Evolutionary conservation across 2,797 vertebrate species (phyloP), one percentile per base, ranked within the genome.

Genomic region (Spheniscus humboldti): DNA sequence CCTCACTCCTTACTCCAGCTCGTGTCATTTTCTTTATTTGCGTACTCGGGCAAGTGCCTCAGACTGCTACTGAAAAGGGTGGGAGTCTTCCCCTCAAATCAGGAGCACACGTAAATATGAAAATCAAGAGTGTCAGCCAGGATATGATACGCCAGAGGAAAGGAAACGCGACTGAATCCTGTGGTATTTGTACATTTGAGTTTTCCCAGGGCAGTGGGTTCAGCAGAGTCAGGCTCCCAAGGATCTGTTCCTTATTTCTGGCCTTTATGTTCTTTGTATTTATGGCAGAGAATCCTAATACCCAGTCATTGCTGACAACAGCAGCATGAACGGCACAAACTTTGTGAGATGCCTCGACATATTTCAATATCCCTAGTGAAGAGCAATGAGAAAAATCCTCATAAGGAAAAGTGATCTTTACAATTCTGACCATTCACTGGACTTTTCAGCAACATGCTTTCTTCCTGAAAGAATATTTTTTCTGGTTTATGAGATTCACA

Each of bases 91-190:
- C 13, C 10, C 28, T 67, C 28, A 27, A 15, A 17, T 45, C 24
- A 72, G 24, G 23, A n/a, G 39, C 8, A 18, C 0, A 0, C 0
- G 1, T 28, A 33, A 77, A 39, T 13, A 11, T 13, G 28, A 56
- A 72, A 62, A 50, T 72, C 24, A n/a, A 31, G 52, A 39, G 3
- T 50, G 28, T 55, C 24, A 64, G 10, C 5, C 9, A 55, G 8
- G 7, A 19, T 37, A 25, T 27, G 19, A 28, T 20, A 20, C 22
- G 27, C 6, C 23, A 67, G n/a, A 71, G 30, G 37, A 43, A 77
- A 62, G 2, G 4, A 59, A 25, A 35, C 63, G n/a, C 16, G 17
- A 9, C 30, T 67, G 30, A 67, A 66, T 74, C 14, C 12, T 50
- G 16, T 14, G 8, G 11, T 25, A 30, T 74, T 94, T 73, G 41